Evolutionary conservation across 2,113 vertebrate species (phyloP).

Genomic region (Pterocles gutturalis): DNA sequence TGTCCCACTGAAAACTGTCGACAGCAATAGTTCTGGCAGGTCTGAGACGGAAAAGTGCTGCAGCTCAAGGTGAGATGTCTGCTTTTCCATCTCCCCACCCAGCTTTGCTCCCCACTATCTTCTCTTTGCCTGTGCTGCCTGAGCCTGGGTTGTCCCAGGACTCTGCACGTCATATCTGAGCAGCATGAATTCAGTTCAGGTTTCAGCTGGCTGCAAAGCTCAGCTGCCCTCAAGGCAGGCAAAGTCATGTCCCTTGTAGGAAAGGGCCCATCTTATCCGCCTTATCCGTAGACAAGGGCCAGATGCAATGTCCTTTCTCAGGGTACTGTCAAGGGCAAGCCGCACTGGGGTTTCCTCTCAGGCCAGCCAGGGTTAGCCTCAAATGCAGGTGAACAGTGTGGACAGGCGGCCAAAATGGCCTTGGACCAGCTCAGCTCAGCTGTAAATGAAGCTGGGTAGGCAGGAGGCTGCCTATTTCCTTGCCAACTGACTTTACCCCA

Average conservation of each 20-base stretch:
- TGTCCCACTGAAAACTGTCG: not conserved
- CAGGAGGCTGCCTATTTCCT: not conserved
- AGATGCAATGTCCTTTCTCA: not conserved
- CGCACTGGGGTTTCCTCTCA: not conserved
- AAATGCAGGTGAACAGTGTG: accelerated
- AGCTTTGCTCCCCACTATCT: not conserved
- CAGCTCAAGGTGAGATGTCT: accelerated
- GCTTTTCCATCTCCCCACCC: not conserved
- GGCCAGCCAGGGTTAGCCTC: not conserved
- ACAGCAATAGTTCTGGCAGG: not conserved
- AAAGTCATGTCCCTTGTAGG: not conserved
- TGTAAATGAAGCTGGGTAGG: not conserved
- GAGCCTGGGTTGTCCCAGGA: not conserved
- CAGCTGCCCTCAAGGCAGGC: not conserved
- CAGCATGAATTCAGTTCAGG: not conserved
- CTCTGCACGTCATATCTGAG: not conserved
- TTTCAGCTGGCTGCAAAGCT: not conserved
- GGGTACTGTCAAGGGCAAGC: not conserved
- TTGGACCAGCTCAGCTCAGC: not conserved
- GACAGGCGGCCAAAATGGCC: not conserved
- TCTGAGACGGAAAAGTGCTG: not conserved
- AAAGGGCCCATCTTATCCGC: not conserved
- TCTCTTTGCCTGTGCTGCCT: not conserved
- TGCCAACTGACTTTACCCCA: not conserved
- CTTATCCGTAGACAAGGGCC: too few species aligned